Evolutionary conservation across 2,888 invertebrate genomes (phyloP).

Genomic region (Coenonympha arcania): DNA sequence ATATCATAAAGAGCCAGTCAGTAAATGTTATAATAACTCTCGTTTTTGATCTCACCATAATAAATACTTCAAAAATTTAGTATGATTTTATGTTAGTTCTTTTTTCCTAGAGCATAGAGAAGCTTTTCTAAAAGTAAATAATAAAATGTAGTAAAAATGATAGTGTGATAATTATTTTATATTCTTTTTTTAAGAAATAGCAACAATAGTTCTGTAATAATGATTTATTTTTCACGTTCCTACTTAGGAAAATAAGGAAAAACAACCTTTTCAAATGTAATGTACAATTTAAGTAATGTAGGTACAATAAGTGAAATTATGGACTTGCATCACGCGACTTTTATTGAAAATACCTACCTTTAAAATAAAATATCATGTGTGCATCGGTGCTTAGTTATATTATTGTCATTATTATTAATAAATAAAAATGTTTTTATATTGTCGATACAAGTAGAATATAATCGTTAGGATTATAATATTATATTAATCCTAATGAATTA

Average conservation of each 20-base stretch:
- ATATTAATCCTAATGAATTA: conserved; percentile 17
- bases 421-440: not conserved
- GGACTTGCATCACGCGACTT: too few relatives aligned
- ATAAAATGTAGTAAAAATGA: not conserved
- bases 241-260: not conserved
- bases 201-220: not conserved
- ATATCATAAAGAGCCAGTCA: not conserved
- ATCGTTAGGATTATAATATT: conserved; percentile 16
- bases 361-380: not conserved
- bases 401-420: not conserved
- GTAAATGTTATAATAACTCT: not conserved
- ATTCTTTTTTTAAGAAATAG: not conserved
- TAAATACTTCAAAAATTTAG: not conserved
- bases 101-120: conserved; percentile 3
- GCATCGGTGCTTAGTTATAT: conserved; percentile 19
- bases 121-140: not conserved
- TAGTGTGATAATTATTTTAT: not conserved
- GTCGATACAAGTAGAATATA: conserved; percentile 9
- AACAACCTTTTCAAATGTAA: too few relatives aligned
- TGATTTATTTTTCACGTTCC: not conserved
- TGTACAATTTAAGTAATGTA: too few relatives aligned
- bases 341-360: too few relatives aligned
- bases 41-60: conserved; percentile 3
- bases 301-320: too few relatives aligned
- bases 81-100: not conserved